Base-by-base conservation (phyloP, 2,888 invertebrate species). In the Zaprionus obscuricornis region DNA sequence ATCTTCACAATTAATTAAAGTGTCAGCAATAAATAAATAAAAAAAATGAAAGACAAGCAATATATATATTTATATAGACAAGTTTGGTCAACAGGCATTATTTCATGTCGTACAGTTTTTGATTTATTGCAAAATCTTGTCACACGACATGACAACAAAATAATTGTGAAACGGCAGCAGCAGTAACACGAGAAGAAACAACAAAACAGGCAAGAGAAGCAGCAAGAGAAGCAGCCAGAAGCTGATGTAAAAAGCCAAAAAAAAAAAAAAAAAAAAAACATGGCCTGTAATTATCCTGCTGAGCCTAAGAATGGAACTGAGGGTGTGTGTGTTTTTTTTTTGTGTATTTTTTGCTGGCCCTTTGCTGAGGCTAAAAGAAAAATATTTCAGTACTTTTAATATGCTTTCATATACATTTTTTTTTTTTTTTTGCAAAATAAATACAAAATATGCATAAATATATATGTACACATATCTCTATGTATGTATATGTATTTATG, bases 51-150 rank as follows among this genome's bases (percentile, higher is more conserved):
- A 45, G 20, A 10, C 7, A 4, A 36, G 69, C 58, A 46, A 68
- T 72, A 71, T n/a, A n/a, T n/a, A n/a, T 59, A 60, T 76, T 51
- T 51, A 40, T 60, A 60, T 58, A 55, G 65, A 54, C 63, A 63
- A 52, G 43, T 42, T 49, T 42, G n/a, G n/a, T n/a, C n/a, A n/a
- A n/a, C 40, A 46, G 33, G 27, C 52, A 40, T 55, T 17, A 51
- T 72, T 64, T 58, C 42, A 50, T 66, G 68, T 39, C 43, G 37
- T 39, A 24, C 74, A 36, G 54, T 51, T 73, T n/a, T 62, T 81
- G 81, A 81, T 81, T 77, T 77, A 83, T 81, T 74, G 74, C 62
- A 29, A 64, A 57, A 57, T 58, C 42, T 49, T 69, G 66, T 31
- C 60, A 51, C 42, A 49, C 65, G 76, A 83, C 78, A 72, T 62